These are phyloP conservation scores for Nibea albiflora DNA, from an alignment of 2,113 vertebrate genomes.

Conservation along the genomic window DNA sequence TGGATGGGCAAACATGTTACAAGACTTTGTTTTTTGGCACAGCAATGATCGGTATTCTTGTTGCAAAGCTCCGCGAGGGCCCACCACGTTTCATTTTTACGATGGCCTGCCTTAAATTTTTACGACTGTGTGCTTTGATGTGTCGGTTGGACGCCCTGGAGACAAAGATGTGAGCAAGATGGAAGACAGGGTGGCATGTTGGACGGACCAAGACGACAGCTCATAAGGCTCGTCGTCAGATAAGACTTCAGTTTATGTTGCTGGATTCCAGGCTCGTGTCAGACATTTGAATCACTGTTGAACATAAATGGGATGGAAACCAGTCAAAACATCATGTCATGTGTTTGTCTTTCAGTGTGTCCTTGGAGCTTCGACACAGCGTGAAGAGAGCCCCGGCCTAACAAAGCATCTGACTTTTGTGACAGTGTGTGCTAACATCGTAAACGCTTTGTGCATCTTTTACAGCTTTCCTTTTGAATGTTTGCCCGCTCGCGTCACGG, in stretches of 20 bases:
- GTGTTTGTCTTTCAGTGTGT: not conserved
- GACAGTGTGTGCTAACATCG: not conserved
- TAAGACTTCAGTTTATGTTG: not conserved
- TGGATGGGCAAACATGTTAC: not conserved
- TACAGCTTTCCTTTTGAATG: not conserved
- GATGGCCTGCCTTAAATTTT: conserved; percentile 25
- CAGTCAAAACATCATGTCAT: not conserved
- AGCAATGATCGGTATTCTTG: conserved; percentile 17
- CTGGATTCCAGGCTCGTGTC: not conserved
- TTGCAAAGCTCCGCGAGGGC: not conserved
- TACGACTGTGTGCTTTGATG: conserved; percentile 56
- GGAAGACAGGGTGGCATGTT: not conserved
- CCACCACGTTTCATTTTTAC: conserved; percentile 48
- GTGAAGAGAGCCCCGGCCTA: not conserved
- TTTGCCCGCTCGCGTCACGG: not conserved
- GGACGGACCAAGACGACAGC: not conserved
- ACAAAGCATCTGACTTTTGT: not conserved
- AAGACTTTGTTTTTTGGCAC: conserved; percentile 8
- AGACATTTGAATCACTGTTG: not conserved
- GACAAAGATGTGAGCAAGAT: conserved; percentile 25
- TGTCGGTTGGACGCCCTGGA: conserved; percentile 15
- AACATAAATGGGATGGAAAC: not conserved
- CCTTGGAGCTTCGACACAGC: not conserved
- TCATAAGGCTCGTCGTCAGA: too few relatives aligned
- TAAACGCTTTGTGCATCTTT: not conserved